Base-by-base conservation (phyloP, 2,113 vertebrate genomes). In the Acrocephalus arundinaceus region DNA sequence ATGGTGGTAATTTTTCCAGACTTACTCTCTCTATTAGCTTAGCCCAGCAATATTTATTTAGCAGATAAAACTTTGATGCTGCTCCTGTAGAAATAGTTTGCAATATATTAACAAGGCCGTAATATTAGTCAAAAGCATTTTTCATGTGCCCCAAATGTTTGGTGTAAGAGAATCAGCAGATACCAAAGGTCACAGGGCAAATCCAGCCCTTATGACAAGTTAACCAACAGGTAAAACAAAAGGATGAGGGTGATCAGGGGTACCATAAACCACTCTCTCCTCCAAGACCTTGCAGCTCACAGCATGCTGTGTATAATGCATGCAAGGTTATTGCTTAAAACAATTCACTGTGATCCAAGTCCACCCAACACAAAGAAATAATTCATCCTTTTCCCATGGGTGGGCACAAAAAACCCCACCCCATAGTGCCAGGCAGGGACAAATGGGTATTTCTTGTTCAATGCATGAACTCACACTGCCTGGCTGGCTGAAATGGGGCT, bases 111-210 rank as follows among this genome's bases (percentile, higher is more conserved):
- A 61, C 48, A 72, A 70, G 61, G 54, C 23, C 2, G 1, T 85
- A 71, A 74, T 87, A 77, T 87, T 71, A 79, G 58, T 92, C 49
- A 70, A 89, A 96, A 89, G 6, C 75, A 41, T 87, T 96, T 90
- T 81, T 93, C 11, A 10, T 17, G 78, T 54, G 27, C n/a, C 76
- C 77, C 52, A 79, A 65, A 87, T 58, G 75, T 79, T 79, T 87
- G 78, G 58, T 15, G 6, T 43, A 77, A 73, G 75, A 80, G n/a
- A 54, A 70, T 23, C 31, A 83, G 87, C 45, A 83, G 71, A 85
- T 80, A 39, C 49, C 78, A 96, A 88, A 92, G 63, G 76, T 71
- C 87, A 94, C 30, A 90, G 35, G 77, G 59, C 52, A 90, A 89
- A 83, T 37, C 8, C 33, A 77, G 31, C 66, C 77, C 85, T 93